These are phyloP conservation scores for Alces alces DNA, from an alignment of 2,113 vertebrate species.

Conservation along the genomic window DNA sequence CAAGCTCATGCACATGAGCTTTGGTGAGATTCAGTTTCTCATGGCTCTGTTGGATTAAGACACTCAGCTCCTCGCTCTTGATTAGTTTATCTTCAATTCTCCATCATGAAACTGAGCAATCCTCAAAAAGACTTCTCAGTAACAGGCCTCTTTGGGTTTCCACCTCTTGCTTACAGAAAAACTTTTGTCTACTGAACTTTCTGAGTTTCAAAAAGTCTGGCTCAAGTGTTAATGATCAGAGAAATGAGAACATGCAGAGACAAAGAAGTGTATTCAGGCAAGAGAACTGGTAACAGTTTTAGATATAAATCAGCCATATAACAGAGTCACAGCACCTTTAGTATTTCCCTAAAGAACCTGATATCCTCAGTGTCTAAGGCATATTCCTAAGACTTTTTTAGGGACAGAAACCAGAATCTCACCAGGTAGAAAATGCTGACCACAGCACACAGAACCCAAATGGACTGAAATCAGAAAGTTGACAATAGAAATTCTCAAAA, in stretches of 20 bases:
- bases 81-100: not conserved
- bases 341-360: not conserved
- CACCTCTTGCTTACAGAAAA: not conserved
- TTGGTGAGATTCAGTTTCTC: not conserved
- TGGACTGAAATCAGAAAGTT: no score
- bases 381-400: not conserved
- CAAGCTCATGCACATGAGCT: not conserved
- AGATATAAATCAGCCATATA: not conserved
- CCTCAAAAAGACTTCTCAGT: not conserved
- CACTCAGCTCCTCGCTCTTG: not conserved
- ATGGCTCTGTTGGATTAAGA: not conserved
- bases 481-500: not conserved
- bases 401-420: not conserved
- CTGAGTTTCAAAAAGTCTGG: not conserved
- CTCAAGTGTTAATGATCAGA: not conserved
- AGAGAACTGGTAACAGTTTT: not conserved
- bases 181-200: not conserved
- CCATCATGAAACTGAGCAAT: not conserved
- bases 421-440: not conserved
- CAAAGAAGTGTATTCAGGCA: not conserved
- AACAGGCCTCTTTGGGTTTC: not conserved
- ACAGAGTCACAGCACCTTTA: not conserved
- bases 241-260: not conserved
- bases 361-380: not conserved
- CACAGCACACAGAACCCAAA: not conserved